Base-by-base conservation (phyloP, 2,797 vertebrate genomes). In the Anomalospiza imberbis region DNA sequence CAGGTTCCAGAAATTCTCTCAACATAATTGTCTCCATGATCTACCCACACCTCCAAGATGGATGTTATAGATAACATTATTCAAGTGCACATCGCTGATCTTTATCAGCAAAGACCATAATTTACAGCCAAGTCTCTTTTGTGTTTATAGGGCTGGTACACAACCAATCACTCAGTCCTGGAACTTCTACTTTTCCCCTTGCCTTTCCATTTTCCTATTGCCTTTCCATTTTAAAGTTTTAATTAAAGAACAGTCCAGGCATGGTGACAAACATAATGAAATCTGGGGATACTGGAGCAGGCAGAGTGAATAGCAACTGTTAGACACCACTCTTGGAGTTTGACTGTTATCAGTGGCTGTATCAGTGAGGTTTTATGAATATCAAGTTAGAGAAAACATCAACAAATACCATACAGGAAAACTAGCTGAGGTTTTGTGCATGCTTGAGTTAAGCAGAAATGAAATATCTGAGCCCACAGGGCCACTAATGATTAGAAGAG, bases 191-290 rank as follows among this genome's bases (percentile, higher is more conserved):
- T 76, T 57, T 94, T 38, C 32, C 21, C 6, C 29, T 84, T 66
- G 38, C 29, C 71, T 91, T 70, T 96, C 61, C 45, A 68, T 90
- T 95, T 95, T 88, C 40, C 21, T 26, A n/a, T 38, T 77, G 34
- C 38, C 58, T 71, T 85, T 95, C 45, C 28, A 21, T 92, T 95
- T 96, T 77, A 80, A 88, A 14, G 28, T 95, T 95, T 73, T 72
- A 91, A 84, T 92, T 91, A 70, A 20, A 53, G 40, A 91, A 61
- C 34, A 61, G 31, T 58, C 26, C 45, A 85, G 78, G 32, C 38
- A 51, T 31, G 25, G 9, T 70, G 57, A 21, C 44, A 92, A 91
- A 80, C 32, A 73, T 17, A 89, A 94, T 42, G 21, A 85, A 90
- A 93, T 80, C 70, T 67, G 62, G 81, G 55, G 60, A 20, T 72